Conservation (phyloP, 2,888 invertebrate species). For the Bruchidius siliquastri region DNA sequence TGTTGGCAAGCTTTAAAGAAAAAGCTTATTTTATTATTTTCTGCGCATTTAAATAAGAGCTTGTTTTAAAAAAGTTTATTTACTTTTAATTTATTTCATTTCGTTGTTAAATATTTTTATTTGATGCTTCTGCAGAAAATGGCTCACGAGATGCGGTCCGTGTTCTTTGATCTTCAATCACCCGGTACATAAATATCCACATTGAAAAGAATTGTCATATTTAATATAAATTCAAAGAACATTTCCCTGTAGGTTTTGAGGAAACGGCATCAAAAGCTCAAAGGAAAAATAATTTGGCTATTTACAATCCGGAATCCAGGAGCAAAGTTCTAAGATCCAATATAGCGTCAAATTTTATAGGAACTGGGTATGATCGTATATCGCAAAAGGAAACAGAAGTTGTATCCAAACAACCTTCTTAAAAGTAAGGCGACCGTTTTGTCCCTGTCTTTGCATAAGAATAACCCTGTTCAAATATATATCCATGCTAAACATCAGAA, state of each 20-base stretch:
- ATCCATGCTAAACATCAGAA: constrained; percentile 37
- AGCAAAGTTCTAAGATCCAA: constrained; percentile 27
- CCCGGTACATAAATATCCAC: neutral
- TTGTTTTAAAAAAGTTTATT: too few species aligned
- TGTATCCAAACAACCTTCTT: constrained; percentile 40
- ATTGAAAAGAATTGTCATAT: neutral
- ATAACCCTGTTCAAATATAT: constrained; percentile 40
- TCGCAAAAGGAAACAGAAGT: constrained; percentile 36
- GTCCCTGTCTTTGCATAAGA: constrained; percentile 43
- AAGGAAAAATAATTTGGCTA: neutral
- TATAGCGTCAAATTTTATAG: constrained; percentile 34
- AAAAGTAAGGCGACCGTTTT: constrained; percentile 35
- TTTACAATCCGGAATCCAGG: neutral
- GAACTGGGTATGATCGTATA: constrained; percentile 30
- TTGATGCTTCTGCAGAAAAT: too few species aligned
- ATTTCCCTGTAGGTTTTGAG: neutral
- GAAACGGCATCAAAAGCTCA: neutral
- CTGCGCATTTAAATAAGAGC: too few species aligned
- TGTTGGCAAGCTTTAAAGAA: too few species aligned
- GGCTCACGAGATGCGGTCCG: too few species aligned
- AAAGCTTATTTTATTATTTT: too few species aligned
- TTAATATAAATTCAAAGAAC: neutral
- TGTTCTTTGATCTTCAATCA: too few species aligned
- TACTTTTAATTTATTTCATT: too few species aligned
- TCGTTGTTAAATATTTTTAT: too few species aligned